These are phyloP conservation scores for Plectropomus leopardus DNA, from an alignment of 2,113 vertebrate genomes.

Conservation along the genomic window DNA sequence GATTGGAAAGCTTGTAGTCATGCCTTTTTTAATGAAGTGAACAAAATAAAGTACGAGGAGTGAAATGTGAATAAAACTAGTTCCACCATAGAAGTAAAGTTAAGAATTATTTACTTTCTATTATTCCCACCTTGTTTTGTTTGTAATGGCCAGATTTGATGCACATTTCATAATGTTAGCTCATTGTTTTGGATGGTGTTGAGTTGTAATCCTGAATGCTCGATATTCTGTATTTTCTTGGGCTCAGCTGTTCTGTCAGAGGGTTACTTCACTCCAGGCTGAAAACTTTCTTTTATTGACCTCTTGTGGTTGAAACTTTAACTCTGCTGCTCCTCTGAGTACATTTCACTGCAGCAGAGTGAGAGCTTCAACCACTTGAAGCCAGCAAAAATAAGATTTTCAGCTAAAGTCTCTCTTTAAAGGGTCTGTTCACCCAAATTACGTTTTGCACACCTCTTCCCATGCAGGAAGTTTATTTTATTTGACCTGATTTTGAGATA, in stretches of 20 bases:
- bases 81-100: too few species aligned
- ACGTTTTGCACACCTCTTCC: not conserved
- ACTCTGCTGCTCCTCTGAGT: not conserved
- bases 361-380: not conserved
- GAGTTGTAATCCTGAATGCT: not conserved
- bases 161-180: not conserved
- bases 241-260: not conserved
- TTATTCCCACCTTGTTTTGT: too few species aligned
- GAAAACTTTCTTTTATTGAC: not conserved
- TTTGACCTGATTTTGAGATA: not conserved
- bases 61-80: not conserved
- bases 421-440: not conserved
- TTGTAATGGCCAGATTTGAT: not conserved
- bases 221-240: not conserved
- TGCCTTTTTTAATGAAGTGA: constrained; percentile 10
- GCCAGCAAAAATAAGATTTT: not conserved
- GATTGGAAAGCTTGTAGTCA: not conserved
- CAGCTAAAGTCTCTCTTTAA: not conserved
- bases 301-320: not conserved
- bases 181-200: not conserved
- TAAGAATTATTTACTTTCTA: too few species aligned
- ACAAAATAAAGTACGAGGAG: not conserved
- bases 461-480: not conserved
- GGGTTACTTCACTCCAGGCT: not conserved
- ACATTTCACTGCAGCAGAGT: not conserved